Conservation (phyloP, 2,888 invertebrate species). For the Nebria brevicollis region DNA sequence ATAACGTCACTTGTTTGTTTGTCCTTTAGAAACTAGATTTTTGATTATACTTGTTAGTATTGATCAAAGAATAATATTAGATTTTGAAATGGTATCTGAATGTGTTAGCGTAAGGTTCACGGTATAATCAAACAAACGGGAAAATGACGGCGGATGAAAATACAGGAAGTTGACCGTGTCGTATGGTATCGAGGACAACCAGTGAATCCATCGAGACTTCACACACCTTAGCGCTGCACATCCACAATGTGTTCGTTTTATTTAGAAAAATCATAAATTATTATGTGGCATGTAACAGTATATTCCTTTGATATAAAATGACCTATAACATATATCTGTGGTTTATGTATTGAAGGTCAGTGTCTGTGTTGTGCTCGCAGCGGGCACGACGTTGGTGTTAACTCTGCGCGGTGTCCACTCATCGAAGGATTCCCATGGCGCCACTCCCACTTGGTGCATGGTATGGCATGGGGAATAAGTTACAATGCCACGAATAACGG, state of each 20-base stretch:
- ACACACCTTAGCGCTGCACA: background rate
- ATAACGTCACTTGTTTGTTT: background rate
- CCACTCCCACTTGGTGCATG: constrained; percentile 26
- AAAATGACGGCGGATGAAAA: constrained; percentile 5
- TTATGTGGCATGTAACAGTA: background rate
- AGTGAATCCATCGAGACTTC: background rate
- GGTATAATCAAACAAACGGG: constrained; percentile 3
- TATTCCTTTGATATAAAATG: background rate
- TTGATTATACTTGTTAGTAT: too few relatives aligned
- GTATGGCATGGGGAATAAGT: background rate
- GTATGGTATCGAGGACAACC: constrained; percentile 25
- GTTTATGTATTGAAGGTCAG: constrained; percentile 1
- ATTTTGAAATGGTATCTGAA: background rate
- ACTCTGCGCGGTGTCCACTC: background rate
- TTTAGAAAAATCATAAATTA: background rate
- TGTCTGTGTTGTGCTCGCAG: constrained; percentile 1
- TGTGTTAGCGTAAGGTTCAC: background rate
- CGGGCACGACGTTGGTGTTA: constrained; percentile 12
- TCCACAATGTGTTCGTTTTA: background rate
- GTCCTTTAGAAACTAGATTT: too few relatives aligned
- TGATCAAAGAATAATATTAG: too few relatives aligned
- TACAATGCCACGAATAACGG: constrained; percentile 45
- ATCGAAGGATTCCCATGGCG: constrained; percentile 35
- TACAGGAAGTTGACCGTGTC: constrained; percentile 31
- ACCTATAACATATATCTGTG: background rate